Evolutionary conservation across 2,113 vertebrate species (phyloP).

Genomic region (Nerophis lumbriciformis): DNA sequence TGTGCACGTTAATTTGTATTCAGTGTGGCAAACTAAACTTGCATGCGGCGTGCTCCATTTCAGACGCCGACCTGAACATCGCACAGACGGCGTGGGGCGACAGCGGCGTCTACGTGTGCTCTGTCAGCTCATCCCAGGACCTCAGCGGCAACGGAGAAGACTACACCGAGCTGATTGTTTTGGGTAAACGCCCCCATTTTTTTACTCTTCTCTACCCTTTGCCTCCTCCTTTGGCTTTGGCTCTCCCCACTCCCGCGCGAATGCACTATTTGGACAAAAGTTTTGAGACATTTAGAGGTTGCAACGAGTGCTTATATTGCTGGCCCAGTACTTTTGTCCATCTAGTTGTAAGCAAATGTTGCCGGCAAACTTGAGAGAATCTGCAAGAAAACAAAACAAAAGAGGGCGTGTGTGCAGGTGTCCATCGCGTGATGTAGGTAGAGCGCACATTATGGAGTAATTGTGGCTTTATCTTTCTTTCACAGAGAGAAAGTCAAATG

Average conservation of each 20-base stretch:
- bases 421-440: too few species aligned
- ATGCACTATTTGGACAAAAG: not conserved
- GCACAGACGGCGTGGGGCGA: constrained; percentile 86
- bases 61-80: constrained; percentile 82
- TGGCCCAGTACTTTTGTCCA: not conserved
- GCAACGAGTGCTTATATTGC: too few species aligned
- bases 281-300: not conserved
- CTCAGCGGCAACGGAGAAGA: constrained; percentile 80
- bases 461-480: constrained; percentile 79
- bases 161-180: constrained; percentile 81
- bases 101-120: constrained; percentile 84
- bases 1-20: too few species aligned
- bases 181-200: constrained; percentile 67
- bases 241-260: not conserved
- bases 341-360: not conserved
- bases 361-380: not conserved
- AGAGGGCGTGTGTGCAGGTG: not conserved
- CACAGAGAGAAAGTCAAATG: constrained; percentile 86
- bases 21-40: too few species aligned
- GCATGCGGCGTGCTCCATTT: not conserved
- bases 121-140: constrained; percentile 74
- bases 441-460: constrained; percentile 60
- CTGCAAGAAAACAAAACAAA: too few species aligned
- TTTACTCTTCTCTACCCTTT: not conserved
- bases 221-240: not conserved